Base-by-base conservation (phyloP, 2,113 vertebrate genomes). In the Larimichthys polyactis region DNA sequence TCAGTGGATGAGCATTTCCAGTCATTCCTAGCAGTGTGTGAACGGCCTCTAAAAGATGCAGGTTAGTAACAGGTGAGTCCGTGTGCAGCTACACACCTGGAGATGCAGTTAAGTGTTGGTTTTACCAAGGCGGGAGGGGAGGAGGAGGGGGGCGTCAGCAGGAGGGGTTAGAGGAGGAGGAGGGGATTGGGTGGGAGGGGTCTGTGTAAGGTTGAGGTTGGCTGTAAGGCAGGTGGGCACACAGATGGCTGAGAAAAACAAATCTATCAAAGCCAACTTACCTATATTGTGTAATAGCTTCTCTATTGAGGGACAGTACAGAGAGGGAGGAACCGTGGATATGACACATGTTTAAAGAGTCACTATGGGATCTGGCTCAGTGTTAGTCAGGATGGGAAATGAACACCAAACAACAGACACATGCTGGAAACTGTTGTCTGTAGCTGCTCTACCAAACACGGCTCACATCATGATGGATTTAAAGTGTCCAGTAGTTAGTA, bases 241-340 rank as follows among this genome's bases (percentile, higher is more conserved):
- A 91, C 74, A 90, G 76, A 87, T 29, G 78, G 71, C 83, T 72
- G 79, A 89, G 78, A 69, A 48, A 51, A 78, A 84, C 59, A 75
- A 88, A 82, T 90, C 84, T 78, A 75, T 88, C 83, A 86, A 79
- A 91, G 75, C 44, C 85, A 82, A 96, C 94, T 94, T 93, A 95
- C 95, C 95, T 32, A 80, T 48, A 79, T 58, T 89, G 40, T 90
- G 87, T 91, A 94, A 92, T 29, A 93, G 93, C 76, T 79, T 92
- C 88, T 94, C 95, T 95, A 94, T 71, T 19, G 59, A 87, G 89
- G 91, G 78, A 83, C 78, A 64, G 85, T 79, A 75, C 66, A 72
- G 40, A 85, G 87, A 91, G 85, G 82, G 78, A 91, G 87, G 87
- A 88, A 91, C 64, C 77, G 83, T 90, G 89, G 72, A 88, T 60